Evolutionary conservation across 1,140 invertebrate species (phyloP).

Genomic region (Heliconius congener): DNA sequence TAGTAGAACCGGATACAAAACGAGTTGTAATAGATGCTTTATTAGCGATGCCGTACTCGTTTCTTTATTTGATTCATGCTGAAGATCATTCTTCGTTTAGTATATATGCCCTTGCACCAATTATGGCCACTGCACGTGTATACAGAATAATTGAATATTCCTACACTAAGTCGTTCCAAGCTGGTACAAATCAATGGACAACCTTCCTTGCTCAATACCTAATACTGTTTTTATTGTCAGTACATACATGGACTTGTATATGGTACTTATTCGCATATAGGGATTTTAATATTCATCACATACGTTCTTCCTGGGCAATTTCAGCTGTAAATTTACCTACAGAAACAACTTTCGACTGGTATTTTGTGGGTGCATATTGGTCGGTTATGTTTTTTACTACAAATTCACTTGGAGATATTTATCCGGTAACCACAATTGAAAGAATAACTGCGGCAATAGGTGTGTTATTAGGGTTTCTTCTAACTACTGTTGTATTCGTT

Average conservation of each 20-base stretch:
- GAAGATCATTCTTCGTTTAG: constrained; percentile 46
- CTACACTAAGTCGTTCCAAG: constrained; percentile 69
- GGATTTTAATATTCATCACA: constrained; percentile 59
- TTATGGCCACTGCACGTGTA: constrained; percentile 58
- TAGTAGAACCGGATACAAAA: constrained; percentile 64
- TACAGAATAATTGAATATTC: constrained; percentile 72
- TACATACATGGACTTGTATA: constrained; percentile 70
- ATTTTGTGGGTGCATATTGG: constrained; percentile 70
- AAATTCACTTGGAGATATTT: constrained; percentile 72
- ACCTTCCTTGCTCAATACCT: constrained; percentile 73
- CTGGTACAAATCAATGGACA: constrained; percentile 76
- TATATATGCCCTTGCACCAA: constrained; percentile 59
- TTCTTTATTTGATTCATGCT: constrained; percentile 57
- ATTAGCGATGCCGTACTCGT: constrained; percentile 65
- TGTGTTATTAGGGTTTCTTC: constrained; percentile 66
- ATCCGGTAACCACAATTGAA: constrained; percentile 67
- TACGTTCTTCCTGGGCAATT: constrained; percentile 65
- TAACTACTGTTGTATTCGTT: constrained; percentile 73
- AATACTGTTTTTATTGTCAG: constrained; percentile 66
- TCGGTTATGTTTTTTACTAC: constrained; percentile 72
- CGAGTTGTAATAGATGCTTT: constrained; percentile 63
- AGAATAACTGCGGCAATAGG: constrained; percentile 63
- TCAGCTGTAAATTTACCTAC: constrained; percentile 63
- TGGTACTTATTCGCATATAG: constrained; percentile 69
- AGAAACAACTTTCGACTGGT: constrained; percentile 70